Evolutionary conservation across 2,113 vertebrate genomes (phyloP).

Genomic region (Oryctolagus cuniculus): mOryCun1.1 NC_091444.1:3062501-3063000

Average conservation of each 20-base stretch:
- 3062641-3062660: conserved; percentile 62
- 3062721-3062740: conserved; percentile 1
- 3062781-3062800: not conserved
- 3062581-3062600: conserved; percentile 23
- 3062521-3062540: conserved; percentile 39
- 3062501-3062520: conserved; percentile 46
- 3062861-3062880: conserved; percentile 59
- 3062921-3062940: conserved; percentile 18
- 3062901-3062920: conserved; percentile 52
- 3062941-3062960: conserved; percentile 36
- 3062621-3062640: conserved; percentile 51
- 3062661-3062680: conserved; percentile 60
- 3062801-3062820: conserved; percentile 50
- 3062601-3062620: conserved; percentile 41
- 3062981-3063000: conserved; percentile 34
- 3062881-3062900: conserved; percentile 61
- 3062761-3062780: conserved; percentile 53
- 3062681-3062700: not conserved
- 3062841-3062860: conserved; percentile 23
- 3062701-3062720: conserved; percentile 51
- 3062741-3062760: conserved; percentile 30
- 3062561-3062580: conserved; percentile 65
- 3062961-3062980: conserved; percentile 50
- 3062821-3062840: conserved; percentile 67
- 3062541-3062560: conserved; percentile 36